Evolutionary conservation across 2,888 invertebrate species (phyloP).

Genomic region (Eupithecia dodoneata): DNA sequence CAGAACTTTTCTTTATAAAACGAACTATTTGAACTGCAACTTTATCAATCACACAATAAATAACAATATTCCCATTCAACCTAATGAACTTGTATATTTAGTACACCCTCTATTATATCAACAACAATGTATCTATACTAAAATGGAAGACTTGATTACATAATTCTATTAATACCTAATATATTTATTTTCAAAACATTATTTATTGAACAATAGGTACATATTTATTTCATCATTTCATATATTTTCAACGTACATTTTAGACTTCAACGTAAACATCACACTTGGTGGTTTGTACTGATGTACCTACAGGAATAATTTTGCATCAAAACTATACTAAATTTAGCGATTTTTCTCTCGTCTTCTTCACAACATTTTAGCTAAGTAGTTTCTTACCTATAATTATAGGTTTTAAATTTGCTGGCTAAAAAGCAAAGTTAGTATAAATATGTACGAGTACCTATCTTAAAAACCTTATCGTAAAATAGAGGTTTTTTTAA

Average conservation of each 20-base stretch:
- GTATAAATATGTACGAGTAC: background rate
- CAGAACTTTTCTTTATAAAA: background rate
- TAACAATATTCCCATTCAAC: constrained; percentile 48
- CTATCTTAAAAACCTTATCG: background rate
- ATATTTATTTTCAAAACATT: background rate
- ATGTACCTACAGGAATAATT: background rate
- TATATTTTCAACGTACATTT: constrained; percentile 2
- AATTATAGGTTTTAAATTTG: background rate
- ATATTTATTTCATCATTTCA: background rate
- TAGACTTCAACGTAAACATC: background rate
- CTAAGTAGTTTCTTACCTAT: background rate
- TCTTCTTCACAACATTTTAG: background rate
- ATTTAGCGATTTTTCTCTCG: background rate
- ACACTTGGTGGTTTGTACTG: background rate
- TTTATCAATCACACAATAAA: constrained; percentile 51
- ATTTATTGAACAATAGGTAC: background rate
- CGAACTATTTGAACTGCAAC: constrained; percentile 28
- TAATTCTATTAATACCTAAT: constrained; percentile 22
- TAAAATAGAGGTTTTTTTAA: constrained; percentile 36
- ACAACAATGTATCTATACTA: constrained; percentile 39
- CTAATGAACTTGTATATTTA: constrained; percentile 56
- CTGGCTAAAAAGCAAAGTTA: constrained; percentile 1
- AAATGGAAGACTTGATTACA: constrained; percentile 55
- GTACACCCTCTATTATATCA: constrained; percentile 39
- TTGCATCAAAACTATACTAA: background rate